Evolutionary conservation across 1,140 invertebrate species (phyloP), one percentile per base, ranked within the genome.

Genomic region (Conus betulinus): DNA sequence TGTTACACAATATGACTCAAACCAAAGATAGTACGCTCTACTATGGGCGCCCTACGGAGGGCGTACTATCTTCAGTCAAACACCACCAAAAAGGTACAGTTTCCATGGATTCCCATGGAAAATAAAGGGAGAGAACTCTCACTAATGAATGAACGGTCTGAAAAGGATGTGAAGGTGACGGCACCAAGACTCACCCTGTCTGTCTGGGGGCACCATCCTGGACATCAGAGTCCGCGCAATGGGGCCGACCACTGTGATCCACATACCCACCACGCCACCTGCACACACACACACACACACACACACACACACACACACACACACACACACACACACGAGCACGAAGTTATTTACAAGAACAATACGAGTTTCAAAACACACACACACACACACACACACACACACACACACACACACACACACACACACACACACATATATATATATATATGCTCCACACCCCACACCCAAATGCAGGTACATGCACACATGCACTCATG

Each of bases 201-300:
- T 87, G 55, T 88, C 52, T 15, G 87, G 25, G 17, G 87, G 81
- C 25, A 85, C 86, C 87, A 90, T 90, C 83, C 87, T 88, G 71
- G 89, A 90, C 85, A 90, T 17, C 52, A 90, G 39, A 39, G 89
- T 81, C 20, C 89, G 82, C 17, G 60, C 71, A n/a, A 90, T 84
- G 0, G 89, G 87, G 3, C 84, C 53, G 4, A 71, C 27, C 13
- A 85, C 39, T 17, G 85, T 17, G 11, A 82, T 74, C 17, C 87
- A 10, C 27, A 85, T 27, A 8, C 84, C 87, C 17, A 87, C 67
- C 27, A 87, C 63, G 1, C 84, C 60, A 11, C 74, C 89, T 90
- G 53, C 76, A 78, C 76, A 78, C 76, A 27, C 76, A 78, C 76
- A 78, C 76, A 78, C 76, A 78, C 25, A 27, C 8, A 7, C 76